phyloP scores from a whole-genome alignment of 2,113 vertebrate genomes.

The Trochalopteron elliotii region DNA sequence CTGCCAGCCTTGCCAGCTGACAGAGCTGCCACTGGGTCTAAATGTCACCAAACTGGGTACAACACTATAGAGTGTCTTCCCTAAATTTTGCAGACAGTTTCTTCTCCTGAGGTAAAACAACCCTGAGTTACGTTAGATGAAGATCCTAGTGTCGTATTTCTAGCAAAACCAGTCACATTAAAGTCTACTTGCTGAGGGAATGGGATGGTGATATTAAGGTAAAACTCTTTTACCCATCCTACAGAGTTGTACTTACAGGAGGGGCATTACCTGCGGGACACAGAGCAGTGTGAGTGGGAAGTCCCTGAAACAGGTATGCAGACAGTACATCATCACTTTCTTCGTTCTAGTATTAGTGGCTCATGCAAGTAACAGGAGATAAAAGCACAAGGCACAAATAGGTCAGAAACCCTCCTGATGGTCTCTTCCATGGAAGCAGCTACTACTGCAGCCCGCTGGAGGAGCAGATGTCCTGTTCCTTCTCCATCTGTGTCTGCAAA shows the following conservation, averaged over 20 bases:
- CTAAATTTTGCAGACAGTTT: not conserved
- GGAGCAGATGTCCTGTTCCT: slow-evolving; percentile 36
- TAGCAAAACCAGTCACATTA: not conserved
- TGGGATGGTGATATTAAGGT: not conserved
- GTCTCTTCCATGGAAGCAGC: not conserved
- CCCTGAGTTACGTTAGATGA: not conserved
- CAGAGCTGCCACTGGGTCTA: not conserved
- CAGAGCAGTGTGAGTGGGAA: not conserved
- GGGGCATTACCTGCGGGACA: not conserved
- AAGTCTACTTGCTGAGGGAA: not conserved
- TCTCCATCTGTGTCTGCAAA: not conserved
- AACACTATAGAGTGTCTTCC: not conserved
- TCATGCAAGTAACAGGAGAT: not conserved
- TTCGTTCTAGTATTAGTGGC: not conserved
- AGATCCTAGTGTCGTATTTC: not conserved
- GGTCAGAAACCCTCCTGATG: not conserved
- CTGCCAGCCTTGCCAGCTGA: not conserved
- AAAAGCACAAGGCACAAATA: slow-evolving; percentile 44
- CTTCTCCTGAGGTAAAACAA: not conserved
- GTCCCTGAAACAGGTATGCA: not conserved
- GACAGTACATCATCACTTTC: not conserved
- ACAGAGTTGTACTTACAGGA: not conserved
- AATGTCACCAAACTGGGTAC: not conserved
- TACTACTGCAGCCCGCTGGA: not conserved
- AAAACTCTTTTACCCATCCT: not conserved